Evolutionary conservation across 2,888 invertebrate genomes (phyloP), one percentile per base, ranked within the genome.

Genomic region (Dolichomitus sp.): DNA sequence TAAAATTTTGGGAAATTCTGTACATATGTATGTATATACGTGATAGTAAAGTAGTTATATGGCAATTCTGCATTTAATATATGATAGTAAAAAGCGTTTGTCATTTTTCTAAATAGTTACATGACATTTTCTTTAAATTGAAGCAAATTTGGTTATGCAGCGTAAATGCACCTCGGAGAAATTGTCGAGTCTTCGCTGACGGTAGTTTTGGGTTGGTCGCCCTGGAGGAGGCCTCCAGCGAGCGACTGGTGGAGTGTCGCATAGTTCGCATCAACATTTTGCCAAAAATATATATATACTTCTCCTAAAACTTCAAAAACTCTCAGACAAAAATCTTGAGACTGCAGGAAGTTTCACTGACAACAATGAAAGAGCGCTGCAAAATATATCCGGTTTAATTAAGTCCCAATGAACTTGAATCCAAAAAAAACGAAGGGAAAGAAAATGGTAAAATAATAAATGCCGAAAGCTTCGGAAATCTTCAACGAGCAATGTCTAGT

Each of bases 231-330:
- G 73, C 65, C 75, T 83, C 81, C 65, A 84, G 65, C 19, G 83
- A 78, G 69, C 80, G 86, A 17, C 81, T 82, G 65, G 81, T 68
- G 65, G 88, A 87, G 80, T 88, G 80, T 57, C 73, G 86, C 68
- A 90, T 80, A 23, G 88, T 90, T 42, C 84, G 80, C 30, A 88
- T 74, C 50, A 90, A 78, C 89, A 89, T 90, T 65, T 83, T 85
- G 57, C 9, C n/a, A 37, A 80, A 42, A 57, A 45, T 45, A 59
- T 37, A 14, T 37, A 14, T 61, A 19, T 30, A 17, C 33, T 30
- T 70, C 59, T 19, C 33, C 54, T 40, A 3, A 11, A 17, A 40
- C n/a, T 50, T 33, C 0, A 11, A 42, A 19, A 17, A 40, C 9
- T 14, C 61, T 19, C 11, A 11, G 9, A 50, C n/a, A 61, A 61